Evolutionary conservation across 2,888 invertebrate species (phyloP).

Genomic region (Andricus curvator): DNA sequence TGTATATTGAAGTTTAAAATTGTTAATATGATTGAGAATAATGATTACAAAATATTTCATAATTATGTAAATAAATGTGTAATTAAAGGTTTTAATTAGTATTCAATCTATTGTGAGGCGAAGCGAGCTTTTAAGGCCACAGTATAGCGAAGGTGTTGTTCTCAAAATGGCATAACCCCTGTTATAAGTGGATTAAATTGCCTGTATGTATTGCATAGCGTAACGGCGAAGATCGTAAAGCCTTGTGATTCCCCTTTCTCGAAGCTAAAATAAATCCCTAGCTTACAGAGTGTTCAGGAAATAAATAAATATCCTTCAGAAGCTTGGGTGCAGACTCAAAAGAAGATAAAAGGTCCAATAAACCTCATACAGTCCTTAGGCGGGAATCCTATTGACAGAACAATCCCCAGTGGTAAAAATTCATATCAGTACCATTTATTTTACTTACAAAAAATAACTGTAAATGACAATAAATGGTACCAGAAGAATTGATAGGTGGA

Average conservation of each 20-base stretch:
- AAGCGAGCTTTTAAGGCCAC: background rate
- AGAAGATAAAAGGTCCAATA: conserved; percentile 35
- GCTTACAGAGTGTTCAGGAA: conserved; percentile 30
- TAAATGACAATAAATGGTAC: conserved; percentile 16
- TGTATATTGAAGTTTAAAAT: too few species aligned
- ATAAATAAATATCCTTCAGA: conserved; percentile 38
- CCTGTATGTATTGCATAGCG: conserved; percentile 18
- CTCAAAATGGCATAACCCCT: conserved; percentile 20
- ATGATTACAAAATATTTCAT: background rate
- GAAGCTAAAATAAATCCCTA: conserved; percentile 31
- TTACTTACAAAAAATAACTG: background rate
- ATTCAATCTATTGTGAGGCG: background rate
- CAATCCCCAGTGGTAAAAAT: conserved; percentile 5
- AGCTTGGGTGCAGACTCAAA: conserved; percentile 20
- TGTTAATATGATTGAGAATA: background rate
- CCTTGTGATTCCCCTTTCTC: conserved; percentile 18
- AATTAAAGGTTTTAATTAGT: background rate
- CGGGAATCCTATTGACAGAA: conserved; percentile 14
- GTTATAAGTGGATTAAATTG: conserved; percentile 33
- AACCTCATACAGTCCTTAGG: conserved; percentile 13
- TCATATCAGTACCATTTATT: conserved; percentile 27
- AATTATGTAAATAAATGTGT: background rate
- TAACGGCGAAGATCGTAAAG: conserved; percentile 22
- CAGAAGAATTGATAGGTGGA: background rate
- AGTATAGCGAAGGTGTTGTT: conserved; percentile 10